A percentile compares a stretch with the other conserved stretches of the same genome.
Conservation (phyloP, 2,797 vertebrate genomes). For the Brachyrhaphis roseni region DNA sequence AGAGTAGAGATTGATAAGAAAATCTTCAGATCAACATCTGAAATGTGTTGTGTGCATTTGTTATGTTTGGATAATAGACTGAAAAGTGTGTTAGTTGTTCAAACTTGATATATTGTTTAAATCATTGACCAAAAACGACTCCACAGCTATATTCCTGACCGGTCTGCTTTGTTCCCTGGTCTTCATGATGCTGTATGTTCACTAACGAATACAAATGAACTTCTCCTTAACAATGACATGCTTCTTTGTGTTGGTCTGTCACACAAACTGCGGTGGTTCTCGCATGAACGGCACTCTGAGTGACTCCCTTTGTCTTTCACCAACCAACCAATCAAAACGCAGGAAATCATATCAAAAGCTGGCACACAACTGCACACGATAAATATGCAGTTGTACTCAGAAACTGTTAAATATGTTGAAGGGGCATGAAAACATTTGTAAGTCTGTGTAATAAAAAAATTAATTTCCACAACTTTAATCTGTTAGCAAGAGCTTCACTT, state of each 20-base stretch:
- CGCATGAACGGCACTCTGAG: background rate
- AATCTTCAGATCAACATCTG: background rate
- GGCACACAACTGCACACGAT: background rate
- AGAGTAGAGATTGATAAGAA: background rate
- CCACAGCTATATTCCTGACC: background rate
- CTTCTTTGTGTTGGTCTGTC: background rate
- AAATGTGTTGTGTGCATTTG: background rate
- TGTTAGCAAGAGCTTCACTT: constrained; percentile 38
- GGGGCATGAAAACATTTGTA: background rate
- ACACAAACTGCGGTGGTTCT: background rate
- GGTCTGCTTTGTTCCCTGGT: background rate
- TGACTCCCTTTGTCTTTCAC: background rate
- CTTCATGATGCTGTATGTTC: background rate
- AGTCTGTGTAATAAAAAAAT: constrained; percentile 34
- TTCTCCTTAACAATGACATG: background rate
- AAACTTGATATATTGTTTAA: background rate
- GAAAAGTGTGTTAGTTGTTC: background rate
- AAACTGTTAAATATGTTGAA: background rate
- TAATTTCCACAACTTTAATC: constrained; percentile 24
- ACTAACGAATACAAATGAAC: background rate
- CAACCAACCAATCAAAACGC: background rate
- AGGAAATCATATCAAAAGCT: background rate
- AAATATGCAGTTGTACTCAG: background rate
- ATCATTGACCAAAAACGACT: background rate
- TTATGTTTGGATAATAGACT: background rate